Evolutionary conservation across 2,797 vertebrate species (phyloP).

Genomic region (Tenualosa ilisha): DNA sequence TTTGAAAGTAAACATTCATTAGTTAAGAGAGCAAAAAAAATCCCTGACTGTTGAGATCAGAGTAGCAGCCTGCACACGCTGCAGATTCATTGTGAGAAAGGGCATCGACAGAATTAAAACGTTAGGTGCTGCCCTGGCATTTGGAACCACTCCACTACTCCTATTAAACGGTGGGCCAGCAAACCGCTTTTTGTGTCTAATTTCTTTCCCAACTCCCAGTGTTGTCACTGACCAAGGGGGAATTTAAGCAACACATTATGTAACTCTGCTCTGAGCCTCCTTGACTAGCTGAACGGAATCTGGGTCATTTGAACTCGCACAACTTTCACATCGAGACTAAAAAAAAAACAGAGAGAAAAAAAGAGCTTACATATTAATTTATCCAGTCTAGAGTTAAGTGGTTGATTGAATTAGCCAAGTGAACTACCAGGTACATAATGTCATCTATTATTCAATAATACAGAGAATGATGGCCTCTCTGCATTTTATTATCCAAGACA

Average conservation of each 20-base stretch:
- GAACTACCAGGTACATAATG: background rate
- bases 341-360: background rate
- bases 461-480: background rate
- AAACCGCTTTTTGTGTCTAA: conserved; percentile 32
- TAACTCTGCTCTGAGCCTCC: conserved; percentile 32
- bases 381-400: background rate
- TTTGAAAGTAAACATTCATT: background rate
- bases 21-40: background rate
- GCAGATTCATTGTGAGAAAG: conserved; percentile 12
- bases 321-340: conserved; percentile 42
- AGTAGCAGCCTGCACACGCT: background rate
- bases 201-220: conserved; percentile 29
- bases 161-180: conserved; percentile 37
- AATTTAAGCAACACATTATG: conserved; percentile 37
- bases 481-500: background rate
- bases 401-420: conserved; percentile 9
- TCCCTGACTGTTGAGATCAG: background rate
- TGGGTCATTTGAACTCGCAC: conserved; percentile 49
- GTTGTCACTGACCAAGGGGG: conserved; percentile 25
- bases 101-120: conserved; percentile 11
- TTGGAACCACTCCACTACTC: conserved; percentile 26
- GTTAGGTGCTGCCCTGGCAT: conserved; percentile 33
- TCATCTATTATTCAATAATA: background rate
- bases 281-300: conserved; percentile 45
- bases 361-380: background rate